These are phyloP conservation scores for Thalpophila matura DNA, from an alignment of 2,888 invertebrate species.

Conservation along the genomic window DNA sequence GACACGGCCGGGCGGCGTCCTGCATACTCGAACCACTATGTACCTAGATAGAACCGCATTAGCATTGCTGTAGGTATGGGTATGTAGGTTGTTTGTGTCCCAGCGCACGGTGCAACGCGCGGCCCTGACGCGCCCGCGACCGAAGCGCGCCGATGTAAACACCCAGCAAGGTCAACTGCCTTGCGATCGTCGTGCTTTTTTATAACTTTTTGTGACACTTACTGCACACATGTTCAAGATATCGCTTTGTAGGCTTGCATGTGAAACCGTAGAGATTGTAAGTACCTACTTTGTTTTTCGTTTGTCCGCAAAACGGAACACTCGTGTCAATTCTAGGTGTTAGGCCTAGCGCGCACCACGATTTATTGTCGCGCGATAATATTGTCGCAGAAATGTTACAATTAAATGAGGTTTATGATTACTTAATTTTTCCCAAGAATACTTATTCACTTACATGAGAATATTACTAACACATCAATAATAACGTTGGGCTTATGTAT, in stretches of 20 bases:
- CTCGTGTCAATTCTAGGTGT: neutral
- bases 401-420: too few species aligned
- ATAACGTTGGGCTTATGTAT: too few species aligned
- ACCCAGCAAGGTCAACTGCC: slow-evolving; percentile 87
- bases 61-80: slow-evolving; percentile 72
- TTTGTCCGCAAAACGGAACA: slow-evolving; percentile 15
- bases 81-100: slow-evolving; percentile 87
- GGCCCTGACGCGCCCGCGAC: slow-evolving; percentile 85
- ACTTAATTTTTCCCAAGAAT: too few species aligned
- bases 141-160: slow-evolving; percentile 83
- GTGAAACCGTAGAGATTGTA: slow-evolving; percentile 36
- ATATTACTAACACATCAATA: too few species aligned
- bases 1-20: slow-evolving; percentile 82
- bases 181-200: slow-evolving; percentile 72
- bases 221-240: slow-evolving; percentile 57
- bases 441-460: too few species aligned
- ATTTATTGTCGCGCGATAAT: too few species aligned
- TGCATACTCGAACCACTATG: slow-evolving; percentile 84
- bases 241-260: slow-evolving; percentile 42
- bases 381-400: too few species aligned
- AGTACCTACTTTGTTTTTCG: slow-evolving; percentile 8
- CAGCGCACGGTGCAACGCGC: slow-evolving; percentile 80
- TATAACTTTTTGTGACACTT: slow-evolving; percentile 68
- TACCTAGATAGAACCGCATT: slow-evolving; percentile 75
- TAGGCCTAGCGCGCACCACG: too few species aligned